These are phyloP conservation scores for Xenopus laevis DNA, from an alignment of 2,113 vertebrate species.

Conservation along the genomic window DNA sequence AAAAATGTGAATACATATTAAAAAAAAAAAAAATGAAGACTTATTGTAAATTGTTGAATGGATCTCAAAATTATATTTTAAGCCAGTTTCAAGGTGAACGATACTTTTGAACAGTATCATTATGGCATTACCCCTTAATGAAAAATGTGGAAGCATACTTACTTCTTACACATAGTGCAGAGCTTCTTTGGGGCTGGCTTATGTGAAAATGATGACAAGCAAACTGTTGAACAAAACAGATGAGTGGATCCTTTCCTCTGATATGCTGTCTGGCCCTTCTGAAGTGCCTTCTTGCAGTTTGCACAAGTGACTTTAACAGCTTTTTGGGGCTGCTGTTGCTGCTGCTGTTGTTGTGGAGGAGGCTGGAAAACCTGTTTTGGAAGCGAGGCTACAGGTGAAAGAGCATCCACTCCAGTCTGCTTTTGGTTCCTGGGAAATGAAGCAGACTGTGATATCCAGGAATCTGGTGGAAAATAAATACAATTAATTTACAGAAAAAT, in stretches of 20 bases:
- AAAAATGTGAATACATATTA: too few species aligned
- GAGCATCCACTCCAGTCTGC: constrained; percentile 86
- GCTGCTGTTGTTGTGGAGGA: constrained; percentile 66
- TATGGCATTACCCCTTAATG: too few species aligned
- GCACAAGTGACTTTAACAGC: constrained; percentile 96
- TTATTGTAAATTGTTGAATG: too few species aligned
- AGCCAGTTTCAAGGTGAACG: too few species aligned
- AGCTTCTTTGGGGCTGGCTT: constrained; percentile 97
- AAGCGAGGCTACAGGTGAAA: constrained; percentile 84
- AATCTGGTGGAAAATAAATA: constrained; percentile 67
- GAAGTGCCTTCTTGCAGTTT: constrained; percentile 96
- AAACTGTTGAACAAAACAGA: constrained; percentile 93
- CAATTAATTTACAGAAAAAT: too few species aligned
- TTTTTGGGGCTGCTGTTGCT: constrained; percentile 72
- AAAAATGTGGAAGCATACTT: constrained; percentile 50
- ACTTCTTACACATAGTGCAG: constrained; percentile 99
- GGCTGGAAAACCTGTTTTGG: constrained; percentile 88
- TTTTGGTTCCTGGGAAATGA: constrained; percentile 96
- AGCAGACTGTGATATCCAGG: constrained; percentile 95
- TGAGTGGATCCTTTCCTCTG: constrained; percentile 96
- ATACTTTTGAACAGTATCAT: too few species aligned
- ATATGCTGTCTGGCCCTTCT: constrained; percentile 95
- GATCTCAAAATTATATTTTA: too few species aligned
- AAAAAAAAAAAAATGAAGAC: too few species aligned
- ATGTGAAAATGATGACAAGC: constrained; percentile 94